phyloP scores from a whole-genome alignment of 2,888 invertebrate genomes.

The Lasioglossum villosulum region DNA sequence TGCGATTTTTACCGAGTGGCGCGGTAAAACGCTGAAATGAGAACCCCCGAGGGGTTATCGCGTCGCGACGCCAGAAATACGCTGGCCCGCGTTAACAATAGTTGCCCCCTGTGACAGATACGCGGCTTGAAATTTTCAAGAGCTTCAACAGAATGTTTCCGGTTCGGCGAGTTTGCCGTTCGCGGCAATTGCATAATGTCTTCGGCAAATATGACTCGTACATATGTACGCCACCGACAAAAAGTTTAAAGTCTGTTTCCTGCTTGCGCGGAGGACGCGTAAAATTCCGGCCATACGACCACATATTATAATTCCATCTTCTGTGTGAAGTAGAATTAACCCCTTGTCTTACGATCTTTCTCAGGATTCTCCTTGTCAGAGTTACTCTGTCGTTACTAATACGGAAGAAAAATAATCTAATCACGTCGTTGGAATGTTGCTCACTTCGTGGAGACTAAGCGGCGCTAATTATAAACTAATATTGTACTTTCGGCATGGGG shows the following conservation, averaged over 20 bases:
- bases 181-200: slow-evolving; percentile 40
- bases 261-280: not conserved
- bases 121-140: not conserved
- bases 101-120: not conserved
- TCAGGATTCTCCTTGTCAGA: not conserved
- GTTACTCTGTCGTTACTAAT: not conserved
- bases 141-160: slow-evolving; percentile 1
- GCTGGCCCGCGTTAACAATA: slow-evolving; percentile 30
- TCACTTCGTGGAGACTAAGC: not conserved
- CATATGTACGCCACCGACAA: not conserved
- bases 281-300: not conserved
- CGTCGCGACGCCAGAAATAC: slow-evolving; percentile 29
- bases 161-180: slow-evolving; percentile 35
- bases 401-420: not conserved
- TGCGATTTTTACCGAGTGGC: not conserved
- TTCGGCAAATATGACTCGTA: slow-evolving; percentile 1
- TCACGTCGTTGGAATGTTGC: not conserved
- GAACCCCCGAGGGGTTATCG: slow-evolving; percentile 43
- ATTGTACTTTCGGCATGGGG: not conserved
- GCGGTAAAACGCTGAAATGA: not conserved
- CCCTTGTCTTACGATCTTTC: not conserved
- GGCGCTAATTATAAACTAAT: not conserved
- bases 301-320: not conserved
- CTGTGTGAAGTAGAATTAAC: slow-evolving; percentile 8
- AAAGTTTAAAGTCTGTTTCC: not conserved